Conservation (phyloP, 2,888 invertebrate genomes). For the Malthinus seriepunctatus region DNA sequence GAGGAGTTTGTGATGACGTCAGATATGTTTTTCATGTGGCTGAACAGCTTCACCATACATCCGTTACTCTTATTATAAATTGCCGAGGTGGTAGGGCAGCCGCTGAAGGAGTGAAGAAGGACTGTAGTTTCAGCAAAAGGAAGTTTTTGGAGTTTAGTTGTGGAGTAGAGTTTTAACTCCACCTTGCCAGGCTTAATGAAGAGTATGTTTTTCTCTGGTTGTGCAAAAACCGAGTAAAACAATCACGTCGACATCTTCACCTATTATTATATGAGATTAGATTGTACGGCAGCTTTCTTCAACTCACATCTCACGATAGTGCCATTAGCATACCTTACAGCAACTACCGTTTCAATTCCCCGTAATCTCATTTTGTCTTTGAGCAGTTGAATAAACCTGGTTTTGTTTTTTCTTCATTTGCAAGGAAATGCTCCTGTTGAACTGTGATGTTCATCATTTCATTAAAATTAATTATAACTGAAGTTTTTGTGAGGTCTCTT, state of each 20-base stretch:
- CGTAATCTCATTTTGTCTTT: slow-evolving; percentile 24
- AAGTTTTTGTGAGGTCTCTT: slow-evolving; percentile 25
- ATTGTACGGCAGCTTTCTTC: slow-evolving; percentile 24
- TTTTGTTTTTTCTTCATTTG: slow-evolving; percentile 26
- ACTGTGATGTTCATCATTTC: slow-evolving; percentile 18
- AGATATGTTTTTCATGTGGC: neutral
- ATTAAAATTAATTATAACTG: slow-evolving; percentile 13
- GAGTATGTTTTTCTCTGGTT: slow-evolving; percentile 7
- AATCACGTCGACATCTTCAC: slow-evolving; percentile 25
- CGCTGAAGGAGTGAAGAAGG: neutral
- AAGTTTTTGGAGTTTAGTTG: neutral
- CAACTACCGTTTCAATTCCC: slow-evolving; percentile 29
- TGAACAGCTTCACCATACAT: neutral
- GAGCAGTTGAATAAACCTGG: slow-evolving; percentile 22
- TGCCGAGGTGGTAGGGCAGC: neutral
- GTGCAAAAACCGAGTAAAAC: slow-evolving; percentile 15
- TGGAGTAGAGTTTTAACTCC: no score
- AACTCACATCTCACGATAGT: slow-evolving; percentile 31
- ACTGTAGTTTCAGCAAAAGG: neutral
- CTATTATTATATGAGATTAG: slow-evolving; percentile 21
- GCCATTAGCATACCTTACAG: slow-evolving; percentile 29
- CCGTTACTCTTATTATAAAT: neutral
- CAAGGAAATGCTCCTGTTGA: slow-evolving; percentile 8
- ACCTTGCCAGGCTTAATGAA: slow-evolving; percentile 19
- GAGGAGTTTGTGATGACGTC: neutral